Evolutionary conservation across 2,797 vertebrate species (phyloP).

Genomic region (Sphaeramia orbicularis): DNA sequence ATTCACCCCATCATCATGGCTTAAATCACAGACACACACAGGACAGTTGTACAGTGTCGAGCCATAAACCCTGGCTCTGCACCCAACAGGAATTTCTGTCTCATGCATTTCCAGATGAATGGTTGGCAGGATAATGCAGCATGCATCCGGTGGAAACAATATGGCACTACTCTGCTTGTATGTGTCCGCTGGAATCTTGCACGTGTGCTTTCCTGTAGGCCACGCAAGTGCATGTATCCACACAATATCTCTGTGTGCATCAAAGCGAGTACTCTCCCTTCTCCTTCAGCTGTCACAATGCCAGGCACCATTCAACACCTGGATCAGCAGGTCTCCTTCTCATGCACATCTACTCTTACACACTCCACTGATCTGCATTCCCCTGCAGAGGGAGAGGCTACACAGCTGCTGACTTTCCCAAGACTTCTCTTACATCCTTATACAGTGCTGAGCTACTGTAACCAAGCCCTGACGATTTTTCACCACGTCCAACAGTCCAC

Average conservation of each 20-base stretch:
- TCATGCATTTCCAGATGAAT: slow-evolving; percentile 70
- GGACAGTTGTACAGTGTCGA: slow-evolving; percentile 64
- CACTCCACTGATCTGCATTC: slow-evolving; percentile 71
- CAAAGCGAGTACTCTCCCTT: slow-evolving; percentile 50
- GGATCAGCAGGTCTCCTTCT: slow-evolving; percentile 77
- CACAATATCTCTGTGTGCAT: slow-evolving; percentile 52
- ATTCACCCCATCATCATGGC: slow-evolving; percentile 60
- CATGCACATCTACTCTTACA: slow-evolving; percentile 74
- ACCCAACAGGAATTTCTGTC: slow-evolving; percentile 65
- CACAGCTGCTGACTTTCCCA: slow-evolving; percentile 78
- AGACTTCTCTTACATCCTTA: slow-evolving; percentile 51
- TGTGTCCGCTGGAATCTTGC: slow-evolving; percentile 18
- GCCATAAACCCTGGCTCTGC: slow-evolving; percentile 66
- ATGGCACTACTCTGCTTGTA: slow-evolving; percentile 30
- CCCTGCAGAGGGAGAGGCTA: slow-evolving; percentile 59
- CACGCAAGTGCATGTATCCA: slow-evolving; percentile 44
- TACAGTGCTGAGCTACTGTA: slow-evolving; percentile 63
- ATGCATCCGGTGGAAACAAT: slow-evolving; percentile 66
- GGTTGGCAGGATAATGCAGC: slow-evolving; percentile 66
- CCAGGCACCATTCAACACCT: slow-evolving; percentile 79
- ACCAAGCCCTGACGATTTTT: slow-evolving; percentile 56
- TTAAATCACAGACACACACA: slow-evolving; percentile 58
- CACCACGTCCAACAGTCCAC: slow-evolving; percentile 61
- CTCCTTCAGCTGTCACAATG: slow-evolving; percentile 64
- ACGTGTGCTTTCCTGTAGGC: slow-evolving; percentile 46